Base-by-base conservation (phyloP, 2,113 vertebrate genomes). In the Pandion haliaetus region DNA sequence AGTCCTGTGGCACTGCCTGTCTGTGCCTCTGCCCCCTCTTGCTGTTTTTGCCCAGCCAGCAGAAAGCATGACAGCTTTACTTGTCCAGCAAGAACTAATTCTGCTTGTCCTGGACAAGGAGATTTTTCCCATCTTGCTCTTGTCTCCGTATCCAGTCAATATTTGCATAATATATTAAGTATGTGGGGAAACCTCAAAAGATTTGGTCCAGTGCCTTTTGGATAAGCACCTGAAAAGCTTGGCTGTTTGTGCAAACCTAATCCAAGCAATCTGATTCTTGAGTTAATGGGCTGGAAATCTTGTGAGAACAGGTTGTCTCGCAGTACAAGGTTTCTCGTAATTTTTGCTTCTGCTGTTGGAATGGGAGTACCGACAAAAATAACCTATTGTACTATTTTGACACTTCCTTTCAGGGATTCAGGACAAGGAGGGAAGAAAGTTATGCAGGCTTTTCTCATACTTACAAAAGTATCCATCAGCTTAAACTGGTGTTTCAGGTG, bases 221-320 rank as follows among this genome's bases (percentile, higher is more conserved):
- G 88, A 90, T 90, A 95, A 97, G 87, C 78, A 94, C 89, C 91
- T 95, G 96, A 81, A 95, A 95, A 95, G 29, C 74, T 44, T 85
- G 38, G 54, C 66, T 96, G 89, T 94, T 91, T 96, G 87, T 88
- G 84, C 66, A 96, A 94, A 95, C 82, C 91, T 94, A 95, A 88
- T 91, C 86, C 96, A 95, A 96, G 94, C 90, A 93, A 50, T 90
- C 86, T 94, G 89, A 97, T 96, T 95, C 93, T 93, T 91, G 80
- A 96, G 94, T 88, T 97, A 97, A 97, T 92, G 90, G 79, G 45
- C 87, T 97, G 95, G 91, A 95, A 97, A 95, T 95, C 70, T 85
- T 95, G 71, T 95, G 71, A 97, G 87, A 96, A 88, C 84, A 90
- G 67, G 89, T 86, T 95, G 86, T 85, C 55, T 95, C 38, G 55